Conservation (phyloP, 2,113 vertebrate genomes). For the Haemorhous mexicanus region DNA sequence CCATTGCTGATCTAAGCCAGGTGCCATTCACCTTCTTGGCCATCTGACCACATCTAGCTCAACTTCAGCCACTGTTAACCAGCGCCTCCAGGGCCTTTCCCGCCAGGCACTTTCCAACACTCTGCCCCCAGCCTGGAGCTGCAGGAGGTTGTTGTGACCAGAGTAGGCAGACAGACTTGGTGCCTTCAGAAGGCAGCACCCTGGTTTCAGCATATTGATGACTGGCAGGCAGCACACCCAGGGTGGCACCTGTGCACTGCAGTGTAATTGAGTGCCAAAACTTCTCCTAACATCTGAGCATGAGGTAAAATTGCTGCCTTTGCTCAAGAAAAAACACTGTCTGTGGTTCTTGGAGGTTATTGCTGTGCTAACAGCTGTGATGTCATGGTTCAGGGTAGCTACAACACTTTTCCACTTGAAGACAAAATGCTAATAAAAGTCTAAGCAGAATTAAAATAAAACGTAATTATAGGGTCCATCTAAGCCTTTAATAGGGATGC, state of each 20-base stretch:
- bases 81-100: not conserved
- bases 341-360: not conserved
- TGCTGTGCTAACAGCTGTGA: not conserved
- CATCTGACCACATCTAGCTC: not conserved
- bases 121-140: not conserved
- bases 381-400: not conserved
- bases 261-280: not conserved
- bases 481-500: not conserved
- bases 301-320: not conserved
- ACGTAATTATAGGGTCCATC: not conserved
- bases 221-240: not conserved
- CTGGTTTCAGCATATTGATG: not conserved
- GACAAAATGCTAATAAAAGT: not conserved
- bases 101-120: not conserved
- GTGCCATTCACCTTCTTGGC: not conserved
- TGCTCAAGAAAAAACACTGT: not conserved
- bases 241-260: not conserved
- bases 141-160: not conserved
- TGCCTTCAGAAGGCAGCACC: not conserved
- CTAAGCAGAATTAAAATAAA: not conserved
- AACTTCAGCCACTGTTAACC: not conserved
- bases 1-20: not conserved
- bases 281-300: not conserved
- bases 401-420: not conserved
- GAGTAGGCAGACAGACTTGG: not conserved